Base-by-base conservation (phyloP, 1,140 invertebrate species). In the Drosophila oshimai region DNA sequence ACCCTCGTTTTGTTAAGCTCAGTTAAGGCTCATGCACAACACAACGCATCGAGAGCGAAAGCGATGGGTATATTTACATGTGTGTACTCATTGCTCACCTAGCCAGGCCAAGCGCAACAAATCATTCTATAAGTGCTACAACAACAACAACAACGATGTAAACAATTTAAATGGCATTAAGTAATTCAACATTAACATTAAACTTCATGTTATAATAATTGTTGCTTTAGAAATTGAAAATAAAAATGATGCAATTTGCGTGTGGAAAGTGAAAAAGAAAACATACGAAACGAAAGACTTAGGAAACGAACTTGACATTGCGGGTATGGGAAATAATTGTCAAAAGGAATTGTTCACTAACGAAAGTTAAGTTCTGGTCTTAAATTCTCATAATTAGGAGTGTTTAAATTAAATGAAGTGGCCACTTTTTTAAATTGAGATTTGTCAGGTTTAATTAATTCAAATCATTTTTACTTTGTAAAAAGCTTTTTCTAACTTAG, bases 81-180 rank as follows among this genome's bases (percentile, higher is more conserved):
- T 22, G 33, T 10, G 15, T 18, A 57, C 26, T 34, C 60, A 47
- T 62, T 46, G 60, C 57, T 65, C 34, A 31, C 4, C 60, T 26
- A 29, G 62, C 34, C 26, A 65, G 60, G 60, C 62, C 57, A 75
- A 87, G 81, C 81, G 81, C 76, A 81, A 77, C 81, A 81, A 87
- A 87, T 87, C 77, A 74, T 87, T 86, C 81, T 81, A 55, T 42
- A 78, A 80, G 65, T 71, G 67, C 44, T 58, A 57, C 41, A 20
- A 45, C 36, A 60, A 45, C 55, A 61, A 13, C 29, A 29, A n/a
- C 47, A 26, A 22, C 41, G 42, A 71, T 45, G 58, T 55, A 39
- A 75, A 54, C 64, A 81, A 74, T 75, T 70, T 75, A 74, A 84
- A 73, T 80, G 72, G 51, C 60, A 69, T 86, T 86, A 81, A 76